A percentile compares a stretch with the other conserved stretches of the same genome.
Evolutionary conservation across 2,888 invertebrate species (phyloP).

Genomic region (Cacoxenus indagator): DNA sequence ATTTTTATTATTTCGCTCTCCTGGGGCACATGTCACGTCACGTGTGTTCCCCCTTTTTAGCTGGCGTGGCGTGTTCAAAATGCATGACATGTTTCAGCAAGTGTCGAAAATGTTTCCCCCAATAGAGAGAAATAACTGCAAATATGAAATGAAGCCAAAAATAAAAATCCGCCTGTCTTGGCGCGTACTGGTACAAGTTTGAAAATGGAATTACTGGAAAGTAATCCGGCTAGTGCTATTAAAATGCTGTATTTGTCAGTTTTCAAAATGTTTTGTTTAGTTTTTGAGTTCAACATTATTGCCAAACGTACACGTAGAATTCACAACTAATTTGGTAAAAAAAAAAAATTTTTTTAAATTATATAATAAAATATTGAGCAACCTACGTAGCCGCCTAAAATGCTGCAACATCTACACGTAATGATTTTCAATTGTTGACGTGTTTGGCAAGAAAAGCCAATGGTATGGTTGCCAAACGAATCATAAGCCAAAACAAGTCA

Average conservation of each 20-base stretch:
- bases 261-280: slow-evolving; percentile 18
- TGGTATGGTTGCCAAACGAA: not conserved
- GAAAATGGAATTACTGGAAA: not conserved
- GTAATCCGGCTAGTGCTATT: slow-evolving; percentile 7
- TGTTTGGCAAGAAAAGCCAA: slow-evolving; percentile 11
- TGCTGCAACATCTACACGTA: not conserved
- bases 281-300: slow-evolving; percentile 12
- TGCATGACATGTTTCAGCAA: slow-evolving; percentile 51
- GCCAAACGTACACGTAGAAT: not conserved
- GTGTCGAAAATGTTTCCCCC: slow-evolving; percentile 48
- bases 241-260: slow-evolving; percentile 12
- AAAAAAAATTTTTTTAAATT: not conserved
- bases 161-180: not conserved
- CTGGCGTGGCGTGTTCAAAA: slow-evolving; percentile 33
- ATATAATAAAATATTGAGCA: too few species aligned
- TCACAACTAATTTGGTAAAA: not conserved
- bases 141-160: not conserved
- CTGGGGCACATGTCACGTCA: slow-evolving; percentile 30
- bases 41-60: slow-evolving; percentile 36
- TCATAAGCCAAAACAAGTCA: not conserved
- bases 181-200: slow-evolving; percentile 8
- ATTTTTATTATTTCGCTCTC: not conserved
- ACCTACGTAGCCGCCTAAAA: not conserved
- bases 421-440: slow-evolving; percentile 15
- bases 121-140: slow-evolving; percentile 7